Percentiles rank a stretch among this genome's conserved stretches.
phyloP scores from a whole-genome alignment of 1,140 invertebrate genomes.

The Maconellicoccus hirsutus region DNA sequence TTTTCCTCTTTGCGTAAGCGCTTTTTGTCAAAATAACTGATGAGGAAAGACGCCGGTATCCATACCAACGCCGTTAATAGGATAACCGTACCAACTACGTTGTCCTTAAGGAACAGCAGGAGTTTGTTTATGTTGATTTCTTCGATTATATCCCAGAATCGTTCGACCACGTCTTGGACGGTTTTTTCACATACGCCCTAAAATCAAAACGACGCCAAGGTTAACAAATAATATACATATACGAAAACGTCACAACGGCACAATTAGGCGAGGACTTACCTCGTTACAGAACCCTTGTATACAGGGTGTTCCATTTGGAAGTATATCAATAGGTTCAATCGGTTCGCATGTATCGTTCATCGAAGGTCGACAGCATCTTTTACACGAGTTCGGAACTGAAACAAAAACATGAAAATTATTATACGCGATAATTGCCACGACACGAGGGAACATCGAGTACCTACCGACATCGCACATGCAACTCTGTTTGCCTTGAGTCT shows the following conservation, averaged over 20 bases:
- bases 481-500: constrained; percentile 78
- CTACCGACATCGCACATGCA: constrained; percentile 90
- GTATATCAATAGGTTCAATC: constrained; percentile 69
- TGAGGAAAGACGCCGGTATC: constrained; percentile 76
- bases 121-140: constrained; percentile 92
- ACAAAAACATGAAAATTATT: constrained; percentile 30
- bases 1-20: constrained; percentile 23
- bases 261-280: too few relatives aligned
- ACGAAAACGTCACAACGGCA: too few relatives aligned
- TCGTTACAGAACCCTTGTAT: constrained; percentile 92
- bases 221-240: background rate
- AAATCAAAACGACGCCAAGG: too few relatives aligned
- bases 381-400: constrained; percentile 70
- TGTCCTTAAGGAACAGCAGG: constrained; percentile 70
- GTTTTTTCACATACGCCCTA: constrained; percentile 91
- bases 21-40: constrained; percentile 57
- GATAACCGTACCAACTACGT: constrained; percentile 81
- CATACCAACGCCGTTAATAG: constrained; percentile 79
- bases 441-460: constrained; percentile 31
- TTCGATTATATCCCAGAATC: constrained; percentile 94
- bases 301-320: constrained; percentile 88
- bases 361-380: constrained; percentile 77
- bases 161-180: constrained; percentile 85
- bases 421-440: too few relatives aligned
- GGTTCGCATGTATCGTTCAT: constrained; percentile 85